Evolutionary conservation across 2,888 invertebrate species (phyloP), one percentile per base, ranked within the genome.

Genomic region (Volucella zonaria): DNA sequence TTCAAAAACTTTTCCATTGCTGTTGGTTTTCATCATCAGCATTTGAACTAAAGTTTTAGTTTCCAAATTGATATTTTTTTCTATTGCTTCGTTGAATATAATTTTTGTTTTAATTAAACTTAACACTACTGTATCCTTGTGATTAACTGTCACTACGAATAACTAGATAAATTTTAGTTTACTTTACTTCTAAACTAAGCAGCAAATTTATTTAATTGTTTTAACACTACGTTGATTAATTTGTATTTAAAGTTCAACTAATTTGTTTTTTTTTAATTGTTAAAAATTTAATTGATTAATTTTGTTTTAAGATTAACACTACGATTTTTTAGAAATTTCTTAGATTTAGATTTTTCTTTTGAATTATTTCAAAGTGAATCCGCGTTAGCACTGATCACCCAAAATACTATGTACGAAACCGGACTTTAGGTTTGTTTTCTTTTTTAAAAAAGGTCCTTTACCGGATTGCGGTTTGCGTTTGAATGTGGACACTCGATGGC

Each of bases 1-100:
- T 77, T 76, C 23, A 81, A 81, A 76, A 85, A 81, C 67, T 47
- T 85, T 77, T 77, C 62, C 76, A 76, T 66, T 75, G 51, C 62
- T 67, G 14, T 43, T 51, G 62, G 10, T 68, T 58, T 56, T 51
- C 43, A 73, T 85, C 76, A 14, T 56, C 85, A 68, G 54, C 83
- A 85, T 85, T 51, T 54, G 61, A 51, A 62, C 31, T 43, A 81
- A 81, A 76, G 67, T 76, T 73, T 71, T 73, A 8, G 18, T 31
- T 18, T 43, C 31, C 31, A 31, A 6, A 31, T 31, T 31, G 31
- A 31, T 31, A 31, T 31, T 31, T 6, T 18, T 6, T 31, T 31
- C 31, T 31, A 31, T 3, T 31, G 31, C 6, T 31, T 4, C 6
- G 31, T 31, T 31, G 31, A 31, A 31, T 31, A 31, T 31, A 31